phyloP scores from a whole-genome alignment of 2,113 vertebrate species.

The Smithornis capensis region DNA sequence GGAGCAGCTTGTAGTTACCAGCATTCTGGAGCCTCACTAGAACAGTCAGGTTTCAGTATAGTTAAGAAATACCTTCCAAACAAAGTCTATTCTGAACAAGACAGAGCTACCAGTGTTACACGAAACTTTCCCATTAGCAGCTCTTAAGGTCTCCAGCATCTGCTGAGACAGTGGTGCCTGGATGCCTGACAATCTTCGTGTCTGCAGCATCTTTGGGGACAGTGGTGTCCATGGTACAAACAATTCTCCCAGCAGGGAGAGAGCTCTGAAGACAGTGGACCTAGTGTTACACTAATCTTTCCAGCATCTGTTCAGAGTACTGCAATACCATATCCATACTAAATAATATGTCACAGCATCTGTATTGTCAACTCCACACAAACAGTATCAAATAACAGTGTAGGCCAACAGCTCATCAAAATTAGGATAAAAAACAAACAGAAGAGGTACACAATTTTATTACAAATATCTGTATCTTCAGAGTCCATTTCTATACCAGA shows the following conservation, averaged over 20 bases:
- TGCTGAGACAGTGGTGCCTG: constrained; percentile 61
- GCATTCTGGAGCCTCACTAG: background rate
- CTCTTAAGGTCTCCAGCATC: constrained; percentile 26
- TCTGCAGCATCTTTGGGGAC: constrained; percentile 49
- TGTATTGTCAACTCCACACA: background rate
- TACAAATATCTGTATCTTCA: background rate
- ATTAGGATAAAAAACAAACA: background rate
- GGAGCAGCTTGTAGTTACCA: background rate
- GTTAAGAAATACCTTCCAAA: background rate
- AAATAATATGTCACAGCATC: constrained; percentile 47
- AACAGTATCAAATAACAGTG: background rate
- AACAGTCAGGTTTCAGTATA: background rate
- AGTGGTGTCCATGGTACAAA: constrained; percentile 73
- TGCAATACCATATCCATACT: constrained; percentile 41
- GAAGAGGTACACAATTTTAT: background rate
- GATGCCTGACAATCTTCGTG: constrained; percentile 50
- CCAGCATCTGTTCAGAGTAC: constrained; percentile 5
- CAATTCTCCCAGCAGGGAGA: constrained; percentile 33
- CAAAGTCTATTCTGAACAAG: background rate
- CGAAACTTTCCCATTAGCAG: constrained; percentile 1
- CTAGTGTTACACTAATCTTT: constrained; percentile 46
- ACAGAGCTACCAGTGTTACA: constrained; percentile 57
- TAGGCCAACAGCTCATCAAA: background rate
- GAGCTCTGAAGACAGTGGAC: constrained; percentile 36
- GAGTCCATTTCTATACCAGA: background rate